Percentiles rank a stretch among this genome's conserved stretches.
Evolutionary conservation across 2,113 vertebrate species (phyloP).

Genomic region (Ciconia boyciana): DNA sequence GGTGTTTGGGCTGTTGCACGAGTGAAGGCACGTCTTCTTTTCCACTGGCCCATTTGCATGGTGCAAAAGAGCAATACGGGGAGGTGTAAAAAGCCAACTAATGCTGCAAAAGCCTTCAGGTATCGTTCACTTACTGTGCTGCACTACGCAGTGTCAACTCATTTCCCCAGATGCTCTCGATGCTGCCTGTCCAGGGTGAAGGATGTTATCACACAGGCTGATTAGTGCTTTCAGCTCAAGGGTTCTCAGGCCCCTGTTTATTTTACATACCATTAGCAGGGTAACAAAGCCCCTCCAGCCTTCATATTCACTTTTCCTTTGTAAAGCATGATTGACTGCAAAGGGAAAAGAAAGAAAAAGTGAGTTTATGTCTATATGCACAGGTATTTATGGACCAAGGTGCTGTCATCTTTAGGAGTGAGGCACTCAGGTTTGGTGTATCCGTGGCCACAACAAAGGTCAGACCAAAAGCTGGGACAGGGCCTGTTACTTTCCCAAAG

Average conservation of each 20-base stretch:
- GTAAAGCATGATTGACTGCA: fast-evolving
- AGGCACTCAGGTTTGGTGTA: background rate
- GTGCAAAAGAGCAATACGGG: fast-evolving
- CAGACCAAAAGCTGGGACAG: background rate
- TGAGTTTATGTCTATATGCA: background rate
- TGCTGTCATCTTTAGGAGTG: background rate
- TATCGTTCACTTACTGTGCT: background rate
- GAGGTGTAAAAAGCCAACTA: background rate
- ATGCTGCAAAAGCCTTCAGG: background rate
- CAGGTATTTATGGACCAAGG: background rate
- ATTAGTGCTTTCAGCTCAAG: background rate
- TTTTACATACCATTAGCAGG: background rate
- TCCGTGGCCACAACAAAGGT: background rate
- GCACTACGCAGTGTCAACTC: background rate
- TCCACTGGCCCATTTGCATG: background rate
- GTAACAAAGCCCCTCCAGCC: background rate
- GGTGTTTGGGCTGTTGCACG: no score
- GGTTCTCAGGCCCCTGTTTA: background rate
- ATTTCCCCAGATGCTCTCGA: background rate
- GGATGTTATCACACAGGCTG: background rate
- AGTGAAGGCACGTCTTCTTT: background rate
- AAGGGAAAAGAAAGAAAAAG: background rate
- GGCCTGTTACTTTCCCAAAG: background rate
- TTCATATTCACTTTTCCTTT: background rate
- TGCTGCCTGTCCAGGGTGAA: background rate